Conservation (phyloP, 2,888 invertebrate genomes). For the Galeruca laticollis region DNA sequence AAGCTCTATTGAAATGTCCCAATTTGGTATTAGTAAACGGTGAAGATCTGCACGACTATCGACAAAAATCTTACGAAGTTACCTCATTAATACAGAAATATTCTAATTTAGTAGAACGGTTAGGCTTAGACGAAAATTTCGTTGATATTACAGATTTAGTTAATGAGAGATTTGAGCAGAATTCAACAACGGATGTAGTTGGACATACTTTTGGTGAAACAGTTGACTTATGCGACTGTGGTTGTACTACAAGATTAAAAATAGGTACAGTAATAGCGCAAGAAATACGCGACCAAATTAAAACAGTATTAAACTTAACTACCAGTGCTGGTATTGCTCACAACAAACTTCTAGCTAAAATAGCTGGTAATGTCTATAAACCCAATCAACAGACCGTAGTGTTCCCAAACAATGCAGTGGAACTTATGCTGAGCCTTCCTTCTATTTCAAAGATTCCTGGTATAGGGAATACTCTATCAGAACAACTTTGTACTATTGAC, state of each 20-base stretch:
- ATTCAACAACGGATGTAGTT: conserved; percentile 48
- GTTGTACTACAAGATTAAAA: conserved; percentile 77
- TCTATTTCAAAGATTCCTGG: conserved; percentile 78
- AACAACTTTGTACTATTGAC: conserved; percentile 74
- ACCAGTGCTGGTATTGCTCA: conserved; percentile 87
- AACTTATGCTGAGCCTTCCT: conserved; percentile 75
- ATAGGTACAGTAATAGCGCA: conserved; percentile 81
- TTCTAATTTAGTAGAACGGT: conserved; percentile 80
- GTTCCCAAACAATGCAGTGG: conserved; percentile 76
- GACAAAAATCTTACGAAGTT: conserved; percentile 82
- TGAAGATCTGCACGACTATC: conserved; percentile 85
- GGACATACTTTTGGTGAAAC: conserved; percentile 73
- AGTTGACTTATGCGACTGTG: conserved; percentile 76
- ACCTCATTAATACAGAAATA: conserved; percentile 79
- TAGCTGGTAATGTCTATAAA: conserved; percentile 79
- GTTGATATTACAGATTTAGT: conserved; percentile 82
- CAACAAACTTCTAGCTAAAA: conserved; percentile 86
- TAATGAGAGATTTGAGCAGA: conserved; percentile 66
- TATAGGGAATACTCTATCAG: conserved; percentile 79
- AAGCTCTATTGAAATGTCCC: conserved; percentile 81
- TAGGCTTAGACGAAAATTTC: conserved; percentile 89
- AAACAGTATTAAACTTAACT: conserved; percentile 78
- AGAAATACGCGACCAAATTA: conserved; percentile 79
- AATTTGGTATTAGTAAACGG: conserved; percentile 82
- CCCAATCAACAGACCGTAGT: conserved; percentile 87